Percentiles rank a stretch among this genome's conserved stretches.
Evolutionary conservation across 1,140 invertebrate genomes (phyloP).

Genomic region (Sipha flava): DNA sequence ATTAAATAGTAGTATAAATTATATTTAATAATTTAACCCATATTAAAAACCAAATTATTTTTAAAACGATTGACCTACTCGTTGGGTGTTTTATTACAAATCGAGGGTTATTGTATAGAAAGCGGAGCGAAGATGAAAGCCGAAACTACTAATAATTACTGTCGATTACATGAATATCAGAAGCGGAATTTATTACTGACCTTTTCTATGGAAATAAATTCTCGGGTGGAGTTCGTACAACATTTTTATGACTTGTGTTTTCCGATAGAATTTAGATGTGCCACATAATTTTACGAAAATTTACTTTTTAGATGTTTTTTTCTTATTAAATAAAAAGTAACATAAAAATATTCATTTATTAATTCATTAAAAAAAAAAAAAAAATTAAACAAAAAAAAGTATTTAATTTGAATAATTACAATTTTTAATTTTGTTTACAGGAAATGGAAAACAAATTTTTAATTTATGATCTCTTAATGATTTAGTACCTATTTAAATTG

Average conservation of each 20-base stretch:
- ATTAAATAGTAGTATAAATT: no score
- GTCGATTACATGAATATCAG: conserved; percentile 28
- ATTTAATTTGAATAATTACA: no score
- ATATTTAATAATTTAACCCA: neutral
- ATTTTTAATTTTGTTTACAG: no score
- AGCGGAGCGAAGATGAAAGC: conserved; percentile 31
- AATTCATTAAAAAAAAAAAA: neutral
- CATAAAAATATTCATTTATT: neutral
- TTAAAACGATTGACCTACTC: conserved; percentile 19
- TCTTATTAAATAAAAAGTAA: no score
- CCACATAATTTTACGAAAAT: neutral
- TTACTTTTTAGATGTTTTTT: neutral
- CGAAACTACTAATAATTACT: conserved; percentile 31
- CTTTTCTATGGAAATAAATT: conserved; percentile 19
- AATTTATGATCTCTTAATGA: no score
- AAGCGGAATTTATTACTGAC: conserved; percentile 22
- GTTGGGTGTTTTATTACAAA: neutral
- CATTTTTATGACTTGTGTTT: neutral
- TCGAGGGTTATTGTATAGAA: conserved; percentile 24
- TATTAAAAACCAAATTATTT: neutral
- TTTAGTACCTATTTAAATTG: no score
- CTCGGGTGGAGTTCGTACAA: neutral
- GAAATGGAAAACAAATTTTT: no score
- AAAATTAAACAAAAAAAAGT: no score
- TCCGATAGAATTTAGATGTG: neutral